phyloP scores from a whole-genome alignment of 2,113 vertebrate species.

The Actinemys pallida region DNA sequence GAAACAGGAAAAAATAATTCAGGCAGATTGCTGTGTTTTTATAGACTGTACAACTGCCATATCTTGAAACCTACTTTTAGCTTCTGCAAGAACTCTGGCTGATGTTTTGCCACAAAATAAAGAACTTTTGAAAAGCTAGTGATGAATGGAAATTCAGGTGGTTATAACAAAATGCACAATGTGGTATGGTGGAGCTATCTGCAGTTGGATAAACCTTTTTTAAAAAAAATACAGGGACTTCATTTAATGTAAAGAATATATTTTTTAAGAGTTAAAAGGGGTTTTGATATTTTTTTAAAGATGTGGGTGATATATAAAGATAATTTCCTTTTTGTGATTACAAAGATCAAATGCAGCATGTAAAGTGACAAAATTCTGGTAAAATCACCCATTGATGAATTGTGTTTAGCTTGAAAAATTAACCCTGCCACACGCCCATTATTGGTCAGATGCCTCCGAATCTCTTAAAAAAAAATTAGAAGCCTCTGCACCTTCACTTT shows the following conservation, averaged over 20 bases:
- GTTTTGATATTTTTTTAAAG: neutral
- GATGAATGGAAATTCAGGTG: neutral
- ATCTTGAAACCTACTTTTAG: neutral
- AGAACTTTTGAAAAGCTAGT: neutral
- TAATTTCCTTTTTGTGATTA: neutral
- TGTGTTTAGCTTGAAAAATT: neutral
- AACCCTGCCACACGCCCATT: neutral
- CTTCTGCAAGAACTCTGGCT: neutral
- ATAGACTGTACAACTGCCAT: neutral
- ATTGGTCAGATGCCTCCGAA: neutral
- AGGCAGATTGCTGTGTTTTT: neutral
- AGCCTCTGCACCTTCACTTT: neutral
- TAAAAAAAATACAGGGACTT: neutral
- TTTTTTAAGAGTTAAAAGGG: neutral
- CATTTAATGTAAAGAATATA: neutral
- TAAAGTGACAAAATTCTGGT: neutral
- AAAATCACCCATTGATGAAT: neutral
- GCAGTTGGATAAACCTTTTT: neutral
- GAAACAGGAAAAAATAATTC: neutral
- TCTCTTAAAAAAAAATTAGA: neutral
- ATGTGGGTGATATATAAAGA: neutral
- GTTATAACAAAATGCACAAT: neutral
- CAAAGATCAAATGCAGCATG: no score
- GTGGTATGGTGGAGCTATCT: neutral
- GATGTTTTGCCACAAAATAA: neutral